phyloP scores from a whole-genome alignment of 2,113 vertebrate genomes.

The Chroicocephalus ridibundus region DNA sequence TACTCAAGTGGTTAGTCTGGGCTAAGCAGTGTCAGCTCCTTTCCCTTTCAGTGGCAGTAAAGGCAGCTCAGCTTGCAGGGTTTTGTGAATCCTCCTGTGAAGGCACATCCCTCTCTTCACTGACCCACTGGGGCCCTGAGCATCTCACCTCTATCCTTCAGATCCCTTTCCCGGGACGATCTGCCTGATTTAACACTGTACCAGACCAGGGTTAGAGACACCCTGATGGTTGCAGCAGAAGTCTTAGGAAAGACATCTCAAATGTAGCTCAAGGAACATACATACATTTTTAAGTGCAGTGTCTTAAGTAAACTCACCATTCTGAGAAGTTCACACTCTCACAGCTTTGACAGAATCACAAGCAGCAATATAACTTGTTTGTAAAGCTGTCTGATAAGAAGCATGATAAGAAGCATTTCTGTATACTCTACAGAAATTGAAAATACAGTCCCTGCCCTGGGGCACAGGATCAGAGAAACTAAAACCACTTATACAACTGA shows the following conservation, averaged over 20 bases:
- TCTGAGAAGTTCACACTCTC: background rate
- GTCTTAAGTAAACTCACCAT: background rate
- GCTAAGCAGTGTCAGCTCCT: background rate
- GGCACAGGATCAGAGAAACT: background rate
- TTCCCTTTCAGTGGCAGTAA: background rate
- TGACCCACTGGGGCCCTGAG: background rate
- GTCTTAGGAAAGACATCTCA: background rate
- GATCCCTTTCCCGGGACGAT: background rate
- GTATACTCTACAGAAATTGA: background rate
- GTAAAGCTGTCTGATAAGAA: background rate
- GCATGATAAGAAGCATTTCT: background rate
- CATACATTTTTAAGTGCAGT: background rate
- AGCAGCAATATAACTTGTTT: background rate
- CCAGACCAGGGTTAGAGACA: background rate
- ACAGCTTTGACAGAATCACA: background rate
- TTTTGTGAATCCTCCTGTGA: background rate
- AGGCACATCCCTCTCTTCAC: background rate
- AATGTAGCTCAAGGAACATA: background rate
- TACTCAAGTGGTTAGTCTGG: background rate
- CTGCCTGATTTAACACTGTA: background rate
- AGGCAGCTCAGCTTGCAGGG: background rate
- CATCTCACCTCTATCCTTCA: background rate
- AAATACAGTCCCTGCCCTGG: background rate
- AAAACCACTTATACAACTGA: background rate
- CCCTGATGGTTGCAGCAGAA: background rate